Base-by-base conservation (phyloP, 2,888 invertebrate species). In the Axea sp. region DNA sequence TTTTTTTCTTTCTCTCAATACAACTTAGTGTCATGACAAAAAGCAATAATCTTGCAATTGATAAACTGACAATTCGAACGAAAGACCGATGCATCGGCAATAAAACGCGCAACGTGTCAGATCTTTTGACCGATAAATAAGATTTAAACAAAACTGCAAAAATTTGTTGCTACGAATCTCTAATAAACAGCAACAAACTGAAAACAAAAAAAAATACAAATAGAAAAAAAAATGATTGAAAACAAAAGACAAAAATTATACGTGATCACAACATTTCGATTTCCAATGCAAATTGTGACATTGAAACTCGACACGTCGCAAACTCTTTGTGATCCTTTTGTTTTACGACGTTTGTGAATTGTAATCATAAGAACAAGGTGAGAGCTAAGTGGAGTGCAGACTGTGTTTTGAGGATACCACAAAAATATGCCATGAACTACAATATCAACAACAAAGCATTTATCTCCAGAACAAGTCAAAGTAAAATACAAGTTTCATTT, bases 331-430 rank as follows among this genome's bases (percentile, higher is more conserved):
- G 82, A 83, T 84, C 83, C 78, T 82, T 82, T 68, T 9, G 62
- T 51, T 19, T 64, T 31, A 67, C 64, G 41, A 64, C 14, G 78
- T 59, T 74, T 60, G 59, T 76, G 76, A 82, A 81, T 79, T 82
- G 80, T 83, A 83, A 83, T 82, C 81, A 81, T 85, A 85, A 86
- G 83, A 84, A 83, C 79, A 82, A 86, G 85, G 84, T 82, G 84
- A 87, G 84, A 87, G 85, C 86, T 87, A 67, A 87, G 87, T 87
- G 87, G 87, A 87, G 87, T 87, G 87, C 87, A 87, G 86, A 87
- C 87, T 87, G 87, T 87, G 87, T 87, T 87, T 87, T 85, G 87
- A 87, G 87, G 87, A 87, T 87, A 87, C 85, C 86, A 86, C 83
- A 84, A 83, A 84, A 26, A 53, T 55, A 65, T 37, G 57, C 57